Percentiles rank a stretch among this genome's conserved stretches.
Evolutionary conservation across 2,113 vertebrate species (phyloP).

Genomic region (Raja brachyura): DNA sequence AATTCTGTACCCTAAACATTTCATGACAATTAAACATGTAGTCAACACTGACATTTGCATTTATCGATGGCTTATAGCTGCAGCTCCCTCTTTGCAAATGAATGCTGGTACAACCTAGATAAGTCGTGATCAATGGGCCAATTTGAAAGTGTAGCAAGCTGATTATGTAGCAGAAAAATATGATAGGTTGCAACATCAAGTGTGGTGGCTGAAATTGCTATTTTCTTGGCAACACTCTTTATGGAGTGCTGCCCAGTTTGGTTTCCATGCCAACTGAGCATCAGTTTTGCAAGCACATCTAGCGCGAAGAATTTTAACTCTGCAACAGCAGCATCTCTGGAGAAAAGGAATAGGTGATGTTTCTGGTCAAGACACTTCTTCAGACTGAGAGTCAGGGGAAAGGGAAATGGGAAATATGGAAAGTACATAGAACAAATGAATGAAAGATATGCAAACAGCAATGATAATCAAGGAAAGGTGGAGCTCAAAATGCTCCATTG

Average conservation of each 20-base stretch:
- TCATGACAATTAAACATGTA: not conserved
- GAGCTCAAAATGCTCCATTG: too few relatives aligned
- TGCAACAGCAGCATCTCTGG: too few relatives aligned
- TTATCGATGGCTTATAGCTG: not conserved
- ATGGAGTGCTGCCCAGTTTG: not conserved
- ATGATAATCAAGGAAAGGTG: too few relatives aligned
- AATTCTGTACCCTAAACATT: not conserved
- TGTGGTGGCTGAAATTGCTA: not conserved
- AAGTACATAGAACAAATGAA: too few relatives aligned
- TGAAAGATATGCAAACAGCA: too few relatives aligned
- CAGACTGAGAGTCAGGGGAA: too few relatives aligned
- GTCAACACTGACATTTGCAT: not conserved
- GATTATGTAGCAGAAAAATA: not conserved
- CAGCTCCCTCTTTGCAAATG: not conserved
- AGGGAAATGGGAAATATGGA: too few relatives aligned
- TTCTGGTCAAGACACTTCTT: too few relatives aligned
- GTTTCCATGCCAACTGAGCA: not conserved
- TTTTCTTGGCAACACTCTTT: conserved; percentile 4
- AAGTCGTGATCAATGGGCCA: not conserved
- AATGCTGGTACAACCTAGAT: too few relatives aligned
- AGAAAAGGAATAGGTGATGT: too few relatives aligned
- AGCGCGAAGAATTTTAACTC: not conserved
- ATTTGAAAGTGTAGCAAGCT: not conserved
- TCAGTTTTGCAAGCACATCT: not conserved
- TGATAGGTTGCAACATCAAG: not conserved